Percentiles rank a stretch among this genome's conserved stretches.
These are phyloP conservation scores for Heliconius erato DNA, from an alignment of 2,888 invertebrate species.

Conservation along the genomic window DNA sequence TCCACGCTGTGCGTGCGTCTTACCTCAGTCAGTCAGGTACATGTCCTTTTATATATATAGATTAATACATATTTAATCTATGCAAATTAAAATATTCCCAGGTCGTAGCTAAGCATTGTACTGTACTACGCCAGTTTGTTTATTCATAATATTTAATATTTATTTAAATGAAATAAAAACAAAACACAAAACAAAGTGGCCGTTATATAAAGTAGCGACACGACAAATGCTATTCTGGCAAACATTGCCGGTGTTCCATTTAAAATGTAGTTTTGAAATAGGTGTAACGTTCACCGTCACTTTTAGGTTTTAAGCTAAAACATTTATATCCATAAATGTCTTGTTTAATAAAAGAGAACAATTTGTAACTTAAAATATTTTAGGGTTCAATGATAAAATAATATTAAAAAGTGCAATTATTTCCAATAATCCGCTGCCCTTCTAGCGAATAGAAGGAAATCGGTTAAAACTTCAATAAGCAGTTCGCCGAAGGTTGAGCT, in stretches of 20 bases:
- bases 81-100: not conserved
- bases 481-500: conserved; percentile 34
- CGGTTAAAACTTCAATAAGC: conserved; percentile 31
- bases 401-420: conserved; percentile 64
- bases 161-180: not conserved
- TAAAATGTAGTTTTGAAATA: conserved; percentile 6
- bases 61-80: not conserved
- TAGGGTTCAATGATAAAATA: not conserved
- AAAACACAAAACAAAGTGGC: too few species aligned
- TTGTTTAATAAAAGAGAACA: too few species aligned
- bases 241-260: conserved; percentile 3
- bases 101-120: too few species aligned
- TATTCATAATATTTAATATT: not conserved
- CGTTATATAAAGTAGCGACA: not conserved
- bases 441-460: conserved; percentile 31
- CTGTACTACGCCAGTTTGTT: not conserved
- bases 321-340: too few species aligned
- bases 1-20: too few species aligned
- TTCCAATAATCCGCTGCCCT: conserved; percentile 57
- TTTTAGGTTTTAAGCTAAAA: too few species aligned
- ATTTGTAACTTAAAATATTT: too few species aligned
- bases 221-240: not conserved
- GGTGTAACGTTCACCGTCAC: not conserved
- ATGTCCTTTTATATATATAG: too few species aligned
- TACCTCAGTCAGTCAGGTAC: too few species aligned